phyloP scores from a whole-genome alignment of 2,888 invertebrate genomes.

The Mayetiola destructor region DNA sequence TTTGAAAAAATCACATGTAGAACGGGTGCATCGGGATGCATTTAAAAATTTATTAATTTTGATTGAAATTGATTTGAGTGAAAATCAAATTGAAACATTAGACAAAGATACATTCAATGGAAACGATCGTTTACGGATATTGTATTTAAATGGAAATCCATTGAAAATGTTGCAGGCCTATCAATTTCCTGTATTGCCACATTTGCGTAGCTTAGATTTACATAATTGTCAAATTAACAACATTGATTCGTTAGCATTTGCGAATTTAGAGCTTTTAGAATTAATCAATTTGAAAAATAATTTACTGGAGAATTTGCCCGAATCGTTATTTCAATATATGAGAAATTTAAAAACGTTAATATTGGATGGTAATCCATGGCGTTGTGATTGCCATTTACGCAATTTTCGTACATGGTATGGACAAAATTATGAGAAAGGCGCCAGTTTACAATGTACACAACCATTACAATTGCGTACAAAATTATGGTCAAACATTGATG shows the following conservation, averaged over 20 bases:
- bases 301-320: constrained; percentile 53
- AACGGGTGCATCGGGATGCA: constrained; percentile 66
- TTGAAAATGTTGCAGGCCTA: constrained; percentile 53
- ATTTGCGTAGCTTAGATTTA: constrained; percentile 65
- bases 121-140: constrained; percentile 63
- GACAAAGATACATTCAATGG: constrained; percentile 70
- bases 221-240: constrained; percentile 62
- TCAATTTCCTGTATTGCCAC: constrained; percentile 69
- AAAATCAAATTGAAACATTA: constrained; percentile 59
- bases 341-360: constrained; percentile 65
- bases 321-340: constrained; percentile 53
- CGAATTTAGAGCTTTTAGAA: constrained; percentile 55
- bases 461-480: constrained; percentile 54
- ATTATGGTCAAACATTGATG: constrained; percentile 61
- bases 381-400: constrained; percentile 73
- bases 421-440: constrained; percentile 59
- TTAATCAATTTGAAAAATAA: constrained; percentile 71
- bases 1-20: constrained; percentile 57
- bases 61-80: constrained; percentile 73
- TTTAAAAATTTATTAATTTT: constrained; percentile 73
- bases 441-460: constrained; percentile 56
- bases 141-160: constrained; percentile 72
- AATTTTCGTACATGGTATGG: constrained; percentile 75
- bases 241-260: constrained; percentile 63
- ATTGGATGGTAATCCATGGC: constrained; percentile 77